A percentile compares a stretch with the other conserved stretches of the same genome.
Evolutionary conservation across 2,797 vertebrate genomes (phyloP).

Genomic region (Epinephelus malabaricus): DNA sequence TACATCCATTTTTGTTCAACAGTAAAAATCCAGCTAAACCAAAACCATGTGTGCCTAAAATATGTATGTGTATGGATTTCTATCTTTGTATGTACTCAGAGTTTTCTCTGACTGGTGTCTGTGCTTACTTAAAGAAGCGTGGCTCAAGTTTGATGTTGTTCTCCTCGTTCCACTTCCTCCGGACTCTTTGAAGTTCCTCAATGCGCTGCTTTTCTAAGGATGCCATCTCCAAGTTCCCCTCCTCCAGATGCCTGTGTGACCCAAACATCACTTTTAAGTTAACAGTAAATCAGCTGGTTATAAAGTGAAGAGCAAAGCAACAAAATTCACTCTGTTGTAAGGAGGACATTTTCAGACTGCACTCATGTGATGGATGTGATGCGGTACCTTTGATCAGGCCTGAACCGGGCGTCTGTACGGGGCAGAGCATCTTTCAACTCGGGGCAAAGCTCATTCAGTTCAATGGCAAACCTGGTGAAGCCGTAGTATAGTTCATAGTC

Average conservation of each 20-base stretch:
- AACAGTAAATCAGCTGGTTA: neutral
- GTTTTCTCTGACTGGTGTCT: neutral
- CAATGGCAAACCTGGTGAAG: constrained; percentile 98
- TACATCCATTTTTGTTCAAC: too few species aligned
- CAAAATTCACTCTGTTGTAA: neutral
- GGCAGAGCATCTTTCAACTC: constrained; percentile 95
- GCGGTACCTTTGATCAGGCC: constrained; percentile 95
- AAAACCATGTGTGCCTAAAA: neutral
- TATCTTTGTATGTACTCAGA: neutral
- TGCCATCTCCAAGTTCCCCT: constrained; percentile 95
- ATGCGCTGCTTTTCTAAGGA: constrained; percentile 95
- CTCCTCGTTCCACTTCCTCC: constrained; percentile 95
- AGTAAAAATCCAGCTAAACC: neutral
- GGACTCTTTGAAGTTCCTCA: constrained; percentile 94
- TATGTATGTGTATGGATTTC: too few species aligned
- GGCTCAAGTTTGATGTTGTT: constrained; percentile 93
- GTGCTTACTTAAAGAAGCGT: constrained; percentile 96
- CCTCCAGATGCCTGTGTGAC: constrained; percentile 91
- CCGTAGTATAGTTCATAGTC: constrained; percentile 98
- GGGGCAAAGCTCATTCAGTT: constrained; percentile 97
- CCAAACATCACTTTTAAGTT: constrained; percentile 1
- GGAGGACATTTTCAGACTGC: neutral
- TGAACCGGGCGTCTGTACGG: constrained; percentile 94
- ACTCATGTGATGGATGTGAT: neutral
- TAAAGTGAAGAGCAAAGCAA: neutral